These are phyloP conservation scores for Eupeodes latifasciatus DNA, from an alignment of 2,888 invertebrate species.

Conservation along the genomic window DNA sequence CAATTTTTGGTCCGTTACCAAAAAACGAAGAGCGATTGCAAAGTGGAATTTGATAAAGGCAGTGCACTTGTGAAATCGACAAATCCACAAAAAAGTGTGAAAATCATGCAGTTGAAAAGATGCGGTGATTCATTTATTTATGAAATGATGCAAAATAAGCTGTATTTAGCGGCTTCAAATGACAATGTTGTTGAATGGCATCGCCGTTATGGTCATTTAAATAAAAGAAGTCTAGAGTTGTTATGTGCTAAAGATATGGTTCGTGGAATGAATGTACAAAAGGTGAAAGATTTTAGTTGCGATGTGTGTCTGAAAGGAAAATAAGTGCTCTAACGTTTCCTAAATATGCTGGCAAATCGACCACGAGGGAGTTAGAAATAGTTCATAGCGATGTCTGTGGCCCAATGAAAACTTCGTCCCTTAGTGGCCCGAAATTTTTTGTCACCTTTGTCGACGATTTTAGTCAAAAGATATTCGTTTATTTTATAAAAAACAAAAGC, in stretches of 20 bases:
- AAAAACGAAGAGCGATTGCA: slow-evolving; percentile 36
- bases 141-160: slow-evolving; percentile 4
- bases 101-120: neutral
- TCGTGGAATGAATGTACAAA: slow-evolving; percentile 11
- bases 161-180: neutral
- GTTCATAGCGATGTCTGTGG: neutral
- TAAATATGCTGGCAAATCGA: neutral
- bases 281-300: slow-evolving; percentile 17
- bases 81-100: neutral
- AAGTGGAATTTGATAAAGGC: slow-evolving; percentile 34
- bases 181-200: slow-evolving; percentile 23
- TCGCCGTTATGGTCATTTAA: slow-evolving; percentile 29
- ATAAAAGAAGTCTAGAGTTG: slow-evolving; percentile 39
- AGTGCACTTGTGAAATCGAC: slow-evolving; percentile 2
- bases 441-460: slow-evolving; percentile 13
- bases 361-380: neutral
- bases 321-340: slow-evolving; percentile 32
- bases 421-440: neutral
- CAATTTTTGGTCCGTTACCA: slow-evolving; percentile 43
- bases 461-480: slow-evolving; percentile 9
- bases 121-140: slow-evolving; percentile 22
- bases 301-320: slow-evolving; percentile 31
- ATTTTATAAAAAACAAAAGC: slow-evolving; percentile 19
- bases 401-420: neutral
- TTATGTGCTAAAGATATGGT: slow-evolving; percentile 32